Evolutionary conservation across 1,140 invertebrate genomes (phyloP), one percentile per base, ranked within the genome.

Genomic region (Drosophila dunni): DNA sequence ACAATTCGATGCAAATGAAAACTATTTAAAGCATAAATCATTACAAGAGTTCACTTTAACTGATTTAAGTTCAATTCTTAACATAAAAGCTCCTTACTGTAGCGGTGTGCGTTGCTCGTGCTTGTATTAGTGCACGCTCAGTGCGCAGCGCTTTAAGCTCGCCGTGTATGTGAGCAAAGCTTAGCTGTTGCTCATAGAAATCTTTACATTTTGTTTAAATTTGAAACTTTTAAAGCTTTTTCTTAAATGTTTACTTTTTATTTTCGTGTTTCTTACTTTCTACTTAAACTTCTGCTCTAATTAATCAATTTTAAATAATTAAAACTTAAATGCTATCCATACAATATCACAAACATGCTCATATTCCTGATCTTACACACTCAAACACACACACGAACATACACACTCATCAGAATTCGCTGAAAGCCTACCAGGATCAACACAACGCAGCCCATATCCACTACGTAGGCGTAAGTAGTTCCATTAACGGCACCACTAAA

Each of bases 401-500:
- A 61, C 45, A 82, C 60, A 54, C 82, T 80, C 70, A 90, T 86
- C 88, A 97, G 96, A 97, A 94, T 96, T 97, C 92, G 96, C 96
- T 75, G 96, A 97, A 93, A 97, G 96, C 93, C 93, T 97, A 92
- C 96, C 96, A 62, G 94, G 95, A 89, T 96, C 96, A 78, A 96
- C 95, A 92, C 96, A 96, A 93, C 95, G 96, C 85, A 97, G 96
- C 93, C 96, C 96, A 67, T 96, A 97, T 93, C 95, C 95, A 88
- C 94, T 95, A 71, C 94, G 96, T 93, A 94, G 96, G 94, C 94
- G 96, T 97, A 94, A 96, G 95, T 96, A 92, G 84, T 89, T 84
- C 83, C 83, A 86, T 88, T 65, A 34, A 74, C 13, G 68, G 77
- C 84, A 83, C 74, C 74, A 70, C 61, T 77, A 60, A 67, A 69